These are phyloP conservation scores for Pogonus chalceus DNA, from an alignment of 1,140 invertebrate species.

Conservation along the genomic window DNA sequence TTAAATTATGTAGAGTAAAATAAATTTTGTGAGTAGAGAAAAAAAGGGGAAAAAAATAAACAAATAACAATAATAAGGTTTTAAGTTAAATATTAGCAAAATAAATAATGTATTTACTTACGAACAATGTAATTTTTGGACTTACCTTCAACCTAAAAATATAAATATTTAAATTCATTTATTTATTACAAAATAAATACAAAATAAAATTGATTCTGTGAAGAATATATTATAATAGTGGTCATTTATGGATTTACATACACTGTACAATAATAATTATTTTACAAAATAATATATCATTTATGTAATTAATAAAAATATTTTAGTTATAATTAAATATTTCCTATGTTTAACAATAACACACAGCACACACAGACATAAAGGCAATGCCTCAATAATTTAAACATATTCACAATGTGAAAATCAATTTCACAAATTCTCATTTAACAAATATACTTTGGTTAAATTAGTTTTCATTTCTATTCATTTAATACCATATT, in stretches of 20 bases:
- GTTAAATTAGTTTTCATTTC: conserved; percentile 22
- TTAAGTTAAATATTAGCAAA: no score
- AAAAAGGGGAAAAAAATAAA: no score
- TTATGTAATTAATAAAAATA: conserved; percentile 7
- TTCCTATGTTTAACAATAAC: conserved; percentile 13
- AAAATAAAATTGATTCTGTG: background rate
- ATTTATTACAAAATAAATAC: no score
- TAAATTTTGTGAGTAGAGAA: no score
- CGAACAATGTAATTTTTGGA: no score
- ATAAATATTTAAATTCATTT: no score
- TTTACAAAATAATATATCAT: conserved; percentile 6
- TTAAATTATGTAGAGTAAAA: no score
- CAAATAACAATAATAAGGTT: no score
- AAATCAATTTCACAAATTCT: conserved; percentile 11
- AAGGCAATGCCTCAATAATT: conserved; percentile 8
- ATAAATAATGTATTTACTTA: no score
- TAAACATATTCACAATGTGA: conserved; percentile 10
- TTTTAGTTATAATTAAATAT: conserved; percentile 14
- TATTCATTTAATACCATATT: conserved; percentile 25
- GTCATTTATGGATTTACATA: background rate
- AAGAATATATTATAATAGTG: conserved; percentile 2
- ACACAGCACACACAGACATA: conserved; percentile 7
- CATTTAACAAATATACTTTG: conserved; percentile 28
- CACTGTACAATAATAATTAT: conserved; percentile 5
- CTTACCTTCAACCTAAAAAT: no score